Evolutionary conservation across 2,113 vertebrate species (phyloP).

Genomic region (Gymnarchus niloticus): DNA sequence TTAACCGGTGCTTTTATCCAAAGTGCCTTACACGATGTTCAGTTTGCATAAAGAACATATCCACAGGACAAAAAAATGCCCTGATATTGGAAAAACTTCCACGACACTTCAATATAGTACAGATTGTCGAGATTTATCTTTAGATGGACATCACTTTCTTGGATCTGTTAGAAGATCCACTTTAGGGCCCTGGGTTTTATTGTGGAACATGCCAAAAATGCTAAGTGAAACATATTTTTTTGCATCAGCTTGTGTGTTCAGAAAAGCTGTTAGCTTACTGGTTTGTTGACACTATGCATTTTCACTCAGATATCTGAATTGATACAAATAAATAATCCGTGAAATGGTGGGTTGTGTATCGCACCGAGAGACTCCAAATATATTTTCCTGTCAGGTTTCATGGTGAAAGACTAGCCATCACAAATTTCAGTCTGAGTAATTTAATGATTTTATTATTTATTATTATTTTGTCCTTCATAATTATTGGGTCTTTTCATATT

Average conservation of each 20-base stretch:
- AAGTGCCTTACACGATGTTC: not conserved
- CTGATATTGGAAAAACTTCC: not conserved
- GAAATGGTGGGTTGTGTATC: not conserved
- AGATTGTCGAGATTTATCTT: not conserved
- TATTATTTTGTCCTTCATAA: too few species aligned
- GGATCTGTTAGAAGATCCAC: not conserved
- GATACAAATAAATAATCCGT: not conserved
- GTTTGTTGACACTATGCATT: not conserved
- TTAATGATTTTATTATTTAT: too few species aligned
- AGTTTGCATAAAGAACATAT: not conserved
- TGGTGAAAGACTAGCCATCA: not conserved
- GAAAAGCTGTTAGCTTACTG: not conserved
- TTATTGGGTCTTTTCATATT: too few species aligned
- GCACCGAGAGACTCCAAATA: not conserved
- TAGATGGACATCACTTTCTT: not conserved
- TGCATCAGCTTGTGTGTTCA: not conserved
- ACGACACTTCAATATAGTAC: too few species aligned
- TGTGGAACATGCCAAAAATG: not conserved
- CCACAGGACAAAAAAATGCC: not conserved
- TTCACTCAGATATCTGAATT: not conserved
- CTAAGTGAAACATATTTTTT: not conserved
- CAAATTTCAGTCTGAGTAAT: too few species aligned
- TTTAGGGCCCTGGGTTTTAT: not conserved
- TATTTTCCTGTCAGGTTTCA: not conserved
- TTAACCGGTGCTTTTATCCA: too few species aligned